phyloP scores from a whole-genome alignment of 2,888 invertebrate species.

The Chrysodeixis includens region DNA sequence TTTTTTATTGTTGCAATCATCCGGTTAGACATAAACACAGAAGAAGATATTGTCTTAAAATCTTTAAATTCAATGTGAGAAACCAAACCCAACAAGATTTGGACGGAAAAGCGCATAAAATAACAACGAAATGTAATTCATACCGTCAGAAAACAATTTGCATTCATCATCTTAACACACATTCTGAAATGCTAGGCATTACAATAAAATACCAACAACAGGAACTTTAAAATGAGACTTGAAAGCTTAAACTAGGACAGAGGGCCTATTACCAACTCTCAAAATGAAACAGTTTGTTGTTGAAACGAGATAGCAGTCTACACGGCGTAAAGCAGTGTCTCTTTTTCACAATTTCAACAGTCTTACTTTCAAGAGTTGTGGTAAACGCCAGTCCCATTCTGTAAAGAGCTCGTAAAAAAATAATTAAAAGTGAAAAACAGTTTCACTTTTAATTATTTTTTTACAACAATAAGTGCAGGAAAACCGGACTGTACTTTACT shows the following conservation, averaged over 20 bases:
- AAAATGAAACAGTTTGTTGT: no score
- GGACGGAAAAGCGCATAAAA: neutral
- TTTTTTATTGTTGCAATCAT: no score
- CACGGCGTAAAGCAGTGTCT: no score
- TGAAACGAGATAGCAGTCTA: no score
- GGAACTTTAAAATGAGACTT: constrained; percentile 59
- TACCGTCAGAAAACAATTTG: constrained; percentile 17
- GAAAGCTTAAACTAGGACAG: constrained; percentile 67
- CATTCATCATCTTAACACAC: constrained; percentile 22
- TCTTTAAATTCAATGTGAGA: no score
- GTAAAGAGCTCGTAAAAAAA: constrained; percentile 68
- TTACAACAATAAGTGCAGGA: constrained; percentile 30
- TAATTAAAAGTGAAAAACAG: constrained; percentile 56
- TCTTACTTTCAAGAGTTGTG: no score
- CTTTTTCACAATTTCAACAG: no score
- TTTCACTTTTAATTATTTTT: constrained; percentile 32
- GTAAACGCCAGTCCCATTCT: constrained; percentile 65
- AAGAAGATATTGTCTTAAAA: no score
- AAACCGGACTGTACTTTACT: constrained; percentile 32
- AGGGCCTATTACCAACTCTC: no score
- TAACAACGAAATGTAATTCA: neutral
- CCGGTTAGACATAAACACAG: no score
- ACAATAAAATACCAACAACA: constrained; percentile 64
- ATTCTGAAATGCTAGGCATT: constrained; percentile 44
- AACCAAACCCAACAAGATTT: neutral